A percentile compares a stretch with the other conserved stretches of the same genome.
phyloP scores from a whole-genome alignment of 1,140 invertebrate species.

The Drosophila orena region DNA sequence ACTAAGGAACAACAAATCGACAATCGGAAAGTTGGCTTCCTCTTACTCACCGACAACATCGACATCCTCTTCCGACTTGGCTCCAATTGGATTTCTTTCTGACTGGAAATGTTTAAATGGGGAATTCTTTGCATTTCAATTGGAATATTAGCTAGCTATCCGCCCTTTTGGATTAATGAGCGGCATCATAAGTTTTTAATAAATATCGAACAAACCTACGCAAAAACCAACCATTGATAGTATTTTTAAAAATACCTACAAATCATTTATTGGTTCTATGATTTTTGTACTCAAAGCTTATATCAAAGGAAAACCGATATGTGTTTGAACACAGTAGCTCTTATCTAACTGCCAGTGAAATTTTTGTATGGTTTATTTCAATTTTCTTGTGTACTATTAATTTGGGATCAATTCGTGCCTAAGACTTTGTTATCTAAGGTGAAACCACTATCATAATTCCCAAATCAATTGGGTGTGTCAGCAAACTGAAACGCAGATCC shows the following conservation, averaged over 20 bases:
- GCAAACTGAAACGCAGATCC: neutral
- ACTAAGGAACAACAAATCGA: constrained; percentile 3
- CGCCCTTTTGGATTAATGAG: no score
- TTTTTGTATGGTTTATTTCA: no score
- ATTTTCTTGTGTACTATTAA: no score
- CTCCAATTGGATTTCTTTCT: neutral
- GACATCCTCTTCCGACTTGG: constrained; percentile 35
- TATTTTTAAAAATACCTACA: no score
- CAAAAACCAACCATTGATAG: no score
- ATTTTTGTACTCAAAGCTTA: no score
- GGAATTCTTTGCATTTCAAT: neutral
- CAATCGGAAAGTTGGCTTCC: constrained; percentile 18
- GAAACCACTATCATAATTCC: neutral
- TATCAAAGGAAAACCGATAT: no score
- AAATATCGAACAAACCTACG: no score
- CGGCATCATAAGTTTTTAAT: no score
- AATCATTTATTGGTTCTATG: no score
- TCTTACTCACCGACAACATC: constrained; percentile 16
- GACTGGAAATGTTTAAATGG: neutral
- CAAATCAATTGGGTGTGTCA: neutral
- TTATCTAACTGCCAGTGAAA: no score
- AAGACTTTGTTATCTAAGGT: neutral
- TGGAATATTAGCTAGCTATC: neutral
- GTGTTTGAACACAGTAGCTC: no score
- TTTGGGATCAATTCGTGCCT: neutral